These are phyloP conservation scores for Ophioninae sp. DNA, from an alignment of 2,888 invertebrate species.

Conservation along the genomic window DNA sequence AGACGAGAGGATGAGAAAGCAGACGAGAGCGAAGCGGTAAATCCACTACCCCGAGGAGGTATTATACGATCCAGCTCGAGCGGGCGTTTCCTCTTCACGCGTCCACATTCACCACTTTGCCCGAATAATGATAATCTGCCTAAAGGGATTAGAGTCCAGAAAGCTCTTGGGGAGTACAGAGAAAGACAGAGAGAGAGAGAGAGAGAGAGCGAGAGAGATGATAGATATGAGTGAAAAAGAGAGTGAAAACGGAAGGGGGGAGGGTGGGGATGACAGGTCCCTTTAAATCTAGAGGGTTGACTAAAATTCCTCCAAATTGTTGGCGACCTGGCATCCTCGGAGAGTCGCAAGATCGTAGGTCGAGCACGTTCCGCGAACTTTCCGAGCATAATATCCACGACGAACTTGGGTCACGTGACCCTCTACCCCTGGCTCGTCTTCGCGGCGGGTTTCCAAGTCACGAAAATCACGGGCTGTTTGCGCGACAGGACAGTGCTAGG, in stretches of 20 bases:
- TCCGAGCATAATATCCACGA: conserved; percentile 36
- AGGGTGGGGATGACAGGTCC: neutral
- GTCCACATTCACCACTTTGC: conserved; percentile 62
- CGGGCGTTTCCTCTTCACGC: conserved; percentile 44
- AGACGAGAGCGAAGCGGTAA: conserved; percentile 41
- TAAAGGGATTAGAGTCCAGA: conserved; percentile 69
- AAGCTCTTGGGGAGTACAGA: conserved; percentile 38
- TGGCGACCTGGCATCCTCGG: neutral
- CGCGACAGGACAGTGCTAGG: neutral
- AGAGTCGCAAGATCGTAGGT: conserved; percentile 51
- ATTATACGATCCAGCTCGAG: conserved; percentile 46
- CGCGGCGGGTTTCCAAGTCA: neutral
- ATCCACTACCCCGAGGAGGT: conserved; percentile 45
- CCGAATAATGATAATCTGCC: conserved; percentile 71
- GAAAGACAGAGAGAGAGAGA: conserved; percentile 23
- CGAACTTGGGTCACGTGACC: neutral
- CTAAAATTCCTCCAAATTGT: conserved; percentile 9
- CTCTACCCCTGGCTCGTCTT: neutral
- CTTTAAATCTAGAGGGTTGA: conserved; percentile 28
- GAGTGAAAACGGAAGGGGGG: neutral
- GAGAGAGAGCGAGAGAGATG: conserved; percentile 14
- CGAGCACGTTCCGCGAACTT: conserved; percentile 46
- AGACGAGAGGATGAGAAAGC: neutral
- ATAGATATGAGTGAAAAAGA: neutral
- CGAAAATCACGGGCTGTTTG: conserved; percentile 2